These are phyloP conservation scores for Autographa gamma DNA, from an alignment of 2,888 invertebrate species.

Conservation along the genomic window DNA sequence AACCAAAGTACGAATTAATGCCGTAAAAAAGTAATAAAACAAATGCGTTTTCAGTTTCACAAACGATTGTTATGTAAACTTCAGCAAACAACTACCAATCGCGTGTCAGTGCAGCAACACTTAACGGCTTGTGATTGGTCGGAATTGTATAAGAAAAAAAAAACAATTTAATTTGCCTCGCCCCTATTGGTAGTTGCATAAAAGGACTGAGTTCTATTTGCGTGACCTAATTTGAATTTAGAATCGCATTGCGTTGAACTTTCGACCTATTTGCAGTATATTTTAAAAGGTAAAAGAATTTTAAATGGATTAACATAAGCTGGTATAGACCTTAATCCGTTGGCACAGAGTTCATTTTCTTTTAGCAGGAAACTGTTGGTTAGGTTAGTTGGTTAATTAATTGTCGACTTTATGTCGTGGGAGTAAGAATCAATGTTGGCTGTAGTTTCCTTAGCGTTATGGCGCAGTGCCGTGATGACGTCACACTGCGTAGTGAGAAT, in stretches of 20 bases:
- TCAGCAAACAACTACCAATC: constrained; percentile 22
- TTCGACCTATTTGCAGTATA: constrained; percentile 44
- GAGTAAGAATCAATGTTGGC: constrained; percentile 61
- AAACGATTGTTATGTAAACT: constrained; percentile 6
- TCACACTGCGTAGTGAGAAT: constrained; percentile 78
- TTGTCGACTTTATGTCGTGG: constrained; percentile 42
- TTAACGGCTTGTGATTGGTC: constrained; percentile 28
- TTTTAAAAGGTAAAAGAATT: constrained; percentile 47
- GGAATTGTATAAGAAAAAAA: constrained; percentile 12
- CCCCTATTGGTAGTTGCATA: constrained; percentile 17
- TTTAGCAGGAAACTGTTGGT: constrained; percentile 26
- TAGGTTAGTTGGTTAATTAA: constrained; percentile 23
- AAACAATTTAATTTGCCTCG: constrained; percentile 7
- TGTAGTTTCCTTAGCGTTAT: constrained; percentile 60
- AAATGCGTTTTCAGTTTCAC: constrained; percentile 33
- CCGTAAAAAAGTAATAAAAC: constrained; percentile 39
- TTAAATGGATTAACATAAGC: constrained; percentile 22
- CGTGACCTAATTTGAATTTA: constrained; percentile 50
- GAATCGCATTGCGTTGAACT: constrained; percentile 60
- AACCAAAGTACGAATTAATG: constrained; percentile 15
- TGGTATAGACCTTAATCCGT: constrained; percentile 26
- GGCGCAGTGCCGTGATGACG: constrained; percentile 81
- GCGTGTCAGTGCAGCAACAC: constrained; percentile 18
- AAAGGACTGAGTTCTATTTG: constrained; percentile 12
- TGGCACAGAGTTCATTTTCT: constrained; percentile 47